A percentile compares a stretch with the other conserved stretches of the same genome.
Evolutionary conservation across 2,888 invertebrate genomes (phyloP).

Genomic region (Thysanoteuthis rhombus): DNA sequence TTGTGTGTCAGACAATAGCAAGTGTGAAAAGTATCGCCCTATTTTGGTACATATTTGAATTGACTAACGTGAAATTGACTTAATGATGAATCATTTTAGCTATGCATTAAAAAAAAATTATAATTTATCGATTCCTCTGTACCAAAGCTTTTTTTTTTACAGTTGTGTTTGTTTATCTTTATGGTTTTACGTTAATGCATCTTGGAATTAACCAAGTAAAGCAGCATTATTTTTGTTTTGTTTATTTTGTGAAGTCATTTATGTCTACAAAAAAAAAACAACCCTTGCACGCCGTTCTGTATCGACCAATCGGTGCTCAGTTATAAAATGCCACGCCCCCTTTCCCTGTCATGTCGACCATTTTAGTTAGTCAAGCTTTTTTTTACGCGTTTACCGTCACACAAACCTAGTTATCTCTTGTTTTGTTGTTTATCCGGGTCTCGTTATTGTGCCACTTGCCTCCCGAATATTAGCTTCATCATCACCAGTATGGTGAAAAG

Average conservation of each 20-base stretch:
- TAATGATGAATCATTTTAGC: no score
- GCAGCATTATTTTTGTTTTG: not conserved
- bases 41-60: no score
- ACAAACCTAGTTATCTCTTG: not conserved
- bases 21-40: no score
- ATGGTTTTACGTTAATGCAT: not conserved
- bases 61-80: no score
- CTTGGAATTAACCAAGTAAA: not conserved
- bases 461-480: not conserved
- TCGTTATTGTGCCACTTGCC: no score
- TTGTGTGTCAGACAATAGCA: no score
- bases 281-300: not conserved
- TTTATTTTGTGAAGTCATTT: not conserved
- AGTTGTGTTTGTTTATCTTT: not conserved
- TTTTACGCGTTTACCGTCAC: not conserved
- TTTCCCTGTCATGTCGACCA: conserved; percentile 25
- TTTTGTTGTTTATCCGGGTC: no score
- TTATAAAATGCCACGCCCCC: not conserved
- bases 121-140: not conserved
- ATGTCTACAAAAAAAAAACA: not conserved
- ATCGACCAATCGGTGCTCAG: conserved; percentile 2
- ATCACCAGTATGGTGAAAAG: conserved; percentile 28
- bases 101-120: no score
- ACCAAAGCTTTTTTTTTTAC: not conserved
- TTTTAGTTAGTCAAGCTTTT: conserved; percentile 29